phyloP scores from a whole-genome alignment of 2,113 vertebrate species.

The Triplophysa dalaica region DNA sequence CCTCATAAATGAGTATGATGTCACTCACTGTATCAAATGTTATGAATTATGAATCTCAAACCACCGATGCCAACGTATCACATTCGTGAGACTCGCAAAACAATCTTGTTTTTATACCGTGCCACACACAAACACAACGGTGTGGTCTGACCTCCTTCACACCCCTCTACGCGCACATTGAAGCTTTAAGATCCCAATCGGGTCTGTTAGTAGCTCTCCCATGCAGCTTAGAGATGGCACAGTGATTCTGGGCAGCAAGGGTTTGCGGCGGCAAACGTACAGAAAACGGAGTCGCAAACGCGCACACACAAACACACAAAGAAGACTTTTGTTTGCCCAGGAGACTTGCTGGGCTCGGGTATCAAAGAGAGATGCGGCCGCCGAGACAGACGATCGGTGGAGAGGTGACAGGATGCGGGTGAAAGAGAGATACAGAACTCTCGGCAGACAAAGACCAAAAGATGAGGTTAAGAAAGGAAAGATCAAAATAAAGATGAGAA shows the following conservation, averaged over 20 bases:
- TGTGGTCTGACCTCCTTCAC: conserved; percentile 34
- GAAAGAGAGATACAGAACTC: conserved; percentile 38
- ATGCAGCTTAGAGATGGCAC: conserved; percentile 29
- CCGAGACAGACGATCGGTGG: conserved; percentile 38
- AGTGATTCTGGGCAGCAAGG: conserved; percentile 22
- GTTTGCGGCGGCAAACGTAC: conserved; percentile 10
- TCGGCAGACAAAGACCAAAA: conserved; percentile 36
- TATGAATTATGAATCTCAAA: background rate
- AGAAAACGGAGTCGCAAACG: conserved; percentile 3
- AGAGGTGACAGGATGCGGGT: conserved; percentile 46
- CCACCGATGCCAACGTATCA: background rate
- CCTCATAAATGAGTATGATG: background rate
- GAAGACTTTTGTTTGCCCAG: conserved; percentile 45
- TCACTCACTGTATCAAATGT: conserved; percentile 18
- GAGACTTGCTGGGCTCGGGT: conserved; percentile 48
- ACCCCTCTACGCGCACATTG: background rate
- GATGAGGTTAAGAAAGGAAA: conserved; percentile 37
- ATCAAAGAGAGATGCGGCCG: conserved; percentile 52
- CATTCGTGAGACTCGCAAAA: background rate
- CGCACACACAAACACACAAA: conserved; percentile 42
- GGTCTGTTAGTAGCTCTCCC: conserved; percentile 6
- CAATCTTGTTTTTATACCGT: background rate
- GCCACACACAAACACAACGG: conserved; percentile 19
- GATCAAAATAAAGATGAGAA: conserved; percentile 34
- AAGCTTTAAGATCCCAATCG: conserved; percentile 17